These are phyloP conservation scores for Acronicta leporina DNA, from an alignment of 2,888 invertebrate species.

Conservation along the genomic window DNA sequence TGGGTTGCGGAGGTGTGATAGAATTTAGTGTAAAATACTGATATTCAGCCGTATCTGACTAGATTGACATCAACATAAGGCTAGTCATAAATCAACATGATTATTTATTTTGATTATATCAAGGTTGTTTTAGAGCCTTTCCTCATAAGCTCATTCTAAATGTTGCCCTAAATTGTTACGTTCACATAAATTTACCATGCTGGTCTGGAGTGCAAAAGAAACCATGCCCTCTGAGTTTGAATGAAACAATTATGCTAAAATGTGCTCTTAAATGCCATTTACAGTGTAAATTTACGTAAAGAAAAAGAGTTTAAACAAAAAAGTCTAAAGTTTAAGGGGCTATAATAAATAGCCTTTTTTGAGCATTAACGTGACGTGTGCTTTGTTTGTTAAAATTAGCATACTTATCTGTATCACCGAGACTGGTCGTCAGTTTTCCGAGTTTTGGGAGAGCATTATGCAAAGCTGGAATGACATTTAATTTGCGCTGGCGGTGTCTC, in stretches of 20 bases:
- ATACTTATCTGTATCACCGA: constrained; percentile 12
- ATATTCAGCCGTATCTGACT: too few relatives aligned
- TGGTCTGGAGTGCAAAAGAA: not conserved
- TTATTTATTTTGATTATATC: too few relatives aligned
- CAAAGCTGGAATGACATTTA: constrained; percentile 12
- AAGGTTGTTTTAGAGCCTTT: too few relatives aligned
- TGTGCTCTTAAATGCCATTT: not conserved
- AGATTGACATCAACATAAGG: too few relatives aligned
- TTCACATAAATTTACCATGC: not conserved
- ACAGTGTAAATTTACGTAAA: constrained; percentile 2
- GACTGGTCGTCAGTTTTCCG: constrained; percentile 5
- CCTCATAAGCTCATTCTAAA: too few relatives aligned
- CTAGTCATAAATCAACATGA: too few relatives aligned
- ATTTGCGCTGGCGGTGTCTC: not conserved
- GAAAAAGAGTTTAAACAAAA: constrained; percentile 5
- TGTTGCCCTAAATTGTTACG: too few relatives aligned
- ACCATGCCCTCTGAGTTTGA: not conserved
- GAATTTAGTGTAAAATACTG: too few relatives aligned
- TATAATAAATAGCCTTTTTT: constrained; percentile 21
- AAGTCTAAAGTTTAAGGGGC: not conserved
- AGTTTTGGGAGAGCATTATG: constrained; percentile 15
- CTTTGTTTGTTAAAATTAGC: constrained; percentile 33
- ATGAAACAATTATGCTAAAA: constrained; percentile 2
- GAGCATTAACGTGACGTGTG: constrained; percentile 16
- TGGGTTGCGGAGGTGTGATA: too few relatives aligned